These are phyloP conservation scores for Clanis bilineata DNA, from an alignment of 2,888 invertebrate genomes.

Conservation along the genomic window DNA sequence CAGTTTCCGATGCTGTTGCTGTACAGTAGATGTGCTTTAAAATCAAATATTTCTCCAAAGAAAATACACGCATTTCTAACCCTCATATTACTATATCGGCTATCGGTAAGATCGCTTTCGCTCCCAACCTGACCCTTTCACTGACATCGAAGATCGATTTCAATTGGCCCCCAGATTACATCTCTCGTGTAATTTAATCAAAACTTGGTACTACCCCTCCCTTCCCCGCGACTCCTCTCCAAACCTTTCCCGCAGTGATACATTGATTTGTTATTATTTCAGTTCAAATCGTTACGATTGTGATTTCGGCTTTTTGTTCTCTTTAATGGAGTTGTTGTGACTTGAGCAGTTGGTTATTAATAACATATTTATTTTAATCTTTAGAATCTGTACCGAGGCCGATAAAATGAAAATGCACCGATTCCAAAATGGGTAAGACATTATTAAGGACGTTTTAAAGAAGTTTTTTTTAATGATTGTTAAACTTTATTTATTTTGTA, in stretches of 20 bases:
- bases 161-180: constrained; percentile 37
- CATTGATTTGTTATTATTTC: constrained; percentile 13
- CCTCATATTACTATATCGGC: background rate
- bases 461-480: no score
- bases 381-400: no score
- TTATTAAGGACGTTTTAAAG: no score
- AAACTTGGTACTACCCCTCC: constrained; percentile 28
- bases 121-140: background rate
- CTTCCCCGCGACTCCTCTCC: background rate
- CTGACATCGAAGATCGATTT: constrained; percentile 20
- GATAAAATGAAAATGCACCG: no score
- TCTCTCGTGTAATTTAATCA: constrained; percentile 38
- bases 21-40: no score
- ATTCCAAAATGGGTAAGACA: no score
- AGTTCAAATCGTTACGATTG: constrained; percentile 4
- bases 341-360: no score
- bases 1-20: no score
- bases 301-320: background rate
- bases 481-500: no score
- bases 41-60: background rate
- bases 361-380: no score
- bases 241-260: background rate
- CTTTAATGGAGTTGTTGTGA: background rate
- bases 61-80: background rate
- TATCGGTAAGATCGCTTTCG: background rate